Conservation (phyloP, 1,140 invertebrate species). For the Drosophila kikkawai region DNA sequence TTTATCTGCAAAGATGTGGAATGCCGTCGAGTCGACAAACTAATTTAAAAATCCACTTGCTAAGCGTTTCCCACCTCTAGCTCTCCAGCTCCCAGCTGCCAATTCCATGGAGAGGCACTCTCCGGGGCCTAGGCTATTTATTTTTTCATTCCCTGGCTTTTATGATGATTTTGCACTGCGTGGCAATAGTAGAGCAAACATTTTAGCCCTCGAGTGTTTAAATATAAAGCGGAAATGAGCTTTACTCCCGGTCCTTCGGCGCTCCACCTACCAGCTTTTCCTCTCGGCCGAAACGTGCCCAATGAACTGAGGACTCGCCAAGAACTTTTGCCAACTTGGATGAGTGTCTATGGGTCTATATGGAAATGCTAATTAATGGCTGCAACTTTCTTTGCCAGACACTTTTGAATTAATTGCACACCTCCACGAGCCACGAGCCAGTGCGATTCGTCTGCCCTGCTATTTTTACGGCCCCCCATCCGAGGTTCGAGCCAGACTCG, state of each 20-base stretch:
- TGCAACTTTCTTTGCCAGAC: constrained; percentile 72
- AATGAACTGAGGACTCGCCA: constrained; percentile 59
- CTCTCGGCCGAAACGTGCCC: constrained; percentile 61
- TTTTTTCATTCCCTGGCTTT: constrained; percentile 79
- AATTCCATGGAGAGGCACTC: constrained; percentile 18
- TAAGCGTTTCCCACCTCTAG: constrained; percentile 64
- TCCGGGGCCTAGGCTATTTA: constrained; percentile 58
- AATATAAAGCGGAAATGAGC: constrained; percentile 83
- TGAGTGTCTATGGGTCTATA: constrained; percentile 12
- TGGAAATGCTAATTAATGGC: constrained; percentile 75
- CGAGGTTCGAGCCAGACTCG: constrained; percentile 37
- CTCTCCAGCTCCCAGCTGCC: not conserved
- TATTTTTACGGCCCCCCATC: constrained; percentile 40
- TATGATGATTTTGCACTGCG: constrained; percentile 80
- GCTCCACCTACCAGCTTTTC: constrained; percentile 21
- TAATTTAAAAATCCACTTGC: constrained; percentile 83
- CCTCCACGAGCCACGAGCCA: constrained; percentile 49
- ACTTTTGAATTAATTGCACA: constrained; percentile 72
- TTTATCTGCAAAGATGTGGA: constrained; percentile 40
- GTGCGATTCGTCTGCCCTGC: constrained; percentile 42
- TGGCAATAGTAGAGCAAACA: constrained; percentile 75
- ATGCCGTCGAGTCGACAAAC: constrained; percentile 63
- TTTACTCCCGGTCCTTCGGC: constrained; percentile 53
- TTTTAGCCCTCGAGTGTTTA: constrained; percentile 83
- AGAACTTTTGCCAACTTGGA: constrained; percentile 15